Percentiles rank a stretch among this genome's conserved stretches.
Evolutionary conservation across 2,888 invertebrate genomes (phyloP).

Genomic region (Acrobasis repandana): DNA sequence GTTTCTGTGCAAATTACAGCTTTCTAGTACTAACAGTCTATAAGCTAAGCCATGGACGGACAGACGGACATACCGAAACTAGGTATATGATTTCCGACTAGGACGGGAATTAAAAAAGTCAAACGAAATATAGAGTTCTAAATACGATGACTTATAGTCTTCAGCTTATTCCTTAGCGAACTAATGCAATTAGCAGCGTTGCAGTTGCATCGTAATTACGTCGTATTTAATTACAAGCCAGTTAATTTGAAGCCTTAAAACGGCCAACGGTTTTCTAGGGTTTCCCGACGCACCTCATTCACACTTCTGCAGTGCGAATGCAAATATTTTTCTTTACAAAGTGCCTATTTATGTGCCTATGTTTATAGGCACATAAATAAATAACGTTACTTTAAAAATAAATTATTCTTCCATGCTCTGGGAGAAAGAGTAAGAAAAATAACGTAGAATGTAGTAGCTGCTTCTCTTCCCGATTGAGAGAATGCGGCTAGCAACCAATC

Average conservation of each 20-base stretch:
- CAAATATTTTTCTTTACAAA: constrained; percentile 1
- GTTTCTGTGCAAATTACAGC: too few relatives aligned
- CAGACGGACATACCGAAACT: too few relatives aligned
- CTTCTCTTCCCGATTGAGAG: too few relatives aligned
- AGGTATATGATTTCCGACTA: too few relatives aligned
- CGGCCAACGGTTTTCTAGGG: constrained; percentile 63
- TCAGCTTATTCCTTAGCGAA: not conserved
- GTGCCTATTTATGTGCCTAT: too few relatives aligned
- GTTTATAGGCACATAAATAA: not conserved
- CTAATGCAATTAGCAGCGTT: constrained; percentile 29
- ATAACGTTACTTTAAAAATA: not conserved
- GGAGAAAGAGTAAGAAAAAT: too few relatives aligned
- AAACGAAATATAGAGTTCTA: not conserved
- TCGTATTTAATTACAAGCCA: constrained; percentile 76
- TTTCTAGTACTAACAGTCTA: too few relatives aligned
- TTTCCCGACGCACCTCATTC: constrained; percentile 73
- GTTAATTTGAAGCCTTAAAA: constrained; percentile 78
- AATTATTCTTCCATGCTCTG: too few relatives aligned
- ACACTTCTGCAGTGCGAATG: constrained; percentile 62
- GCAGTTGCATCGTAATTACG: constrained; percentile 76
- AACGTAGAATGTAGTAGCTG: too few relatives aligned
- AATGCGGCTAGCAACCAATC: too few relatives aligned
- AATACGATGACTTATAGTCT: not conserved
- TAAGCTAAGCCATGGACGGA: too few relatives aligned
- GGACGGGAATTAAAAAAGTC: too few relatives aligned